Evolutionary conservation across 2,888 invertebrate species (phyloP).

Genomic region (Pardosa pseudoannulata): DNA sequence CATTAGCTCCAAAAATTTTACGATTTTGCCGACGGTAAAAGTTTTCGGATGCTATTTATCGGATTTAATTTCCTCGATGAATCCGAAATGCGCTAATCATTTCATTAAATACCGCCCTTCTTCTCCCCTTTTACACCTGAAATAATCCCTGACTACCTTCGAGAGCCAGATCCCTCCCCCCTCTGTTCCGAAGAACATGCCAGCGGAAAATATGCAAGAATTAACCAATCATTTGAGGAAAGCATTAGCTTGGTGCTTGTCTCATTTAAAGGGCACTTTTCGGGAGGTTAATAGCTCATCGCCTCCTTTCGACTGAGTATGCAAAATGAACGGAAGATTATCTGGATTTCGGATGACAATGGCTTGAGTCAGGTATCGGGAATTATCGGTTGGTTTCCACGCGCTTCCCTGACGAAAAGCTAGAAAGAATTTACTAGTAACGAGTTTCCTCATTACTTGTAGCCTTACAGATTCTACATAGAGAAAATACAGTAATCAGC

Average conservation of each 20-base stretch:
- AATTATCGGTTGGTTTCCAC: too few relatives aligned
- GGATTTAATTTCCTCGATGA: neutral
- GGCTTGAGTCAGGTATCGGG: too few relatives aligned
- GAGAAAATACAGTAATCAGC: too few relatives aligned
- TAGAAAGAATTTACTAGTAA: too few relatives aligned
- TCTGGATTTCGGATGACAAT: too few relatives aligned
- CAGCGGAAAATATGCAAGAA: neutral
- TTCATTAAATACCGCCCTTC: neutral
- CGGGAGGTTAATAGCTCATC: conserved; percentile 30
- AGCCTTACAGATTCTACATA: too few relatives aligned
- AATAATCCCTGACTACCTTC: neutral
- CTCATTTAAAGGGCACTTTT: conserved; percentile 42
- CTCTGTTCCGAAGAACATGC: neutral
- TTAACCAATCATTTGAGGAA: conserved; percentile 44
- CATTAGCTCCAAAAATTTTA: neutral
- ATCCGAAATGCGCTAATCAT: neutral
- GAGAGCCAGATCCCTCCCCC: neutral
- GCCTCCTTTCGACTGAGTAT: conserved; percentile 30
- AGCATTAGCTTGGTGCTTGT: conserved; percentile 23
- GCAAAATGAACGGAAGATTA: neutral
- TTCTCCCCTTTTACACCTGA: neutral
- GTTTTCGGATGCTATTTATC: neutral
- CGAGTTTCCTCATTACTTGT: too few relatives aligned
- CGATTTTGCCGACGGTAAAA: neutral
- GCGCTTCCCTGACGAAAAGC: too few relatives aligned